phyloP scores from a whole-genome alignment of 2,888 invertebrate species.

The Coleophora deauratella region DNA sequence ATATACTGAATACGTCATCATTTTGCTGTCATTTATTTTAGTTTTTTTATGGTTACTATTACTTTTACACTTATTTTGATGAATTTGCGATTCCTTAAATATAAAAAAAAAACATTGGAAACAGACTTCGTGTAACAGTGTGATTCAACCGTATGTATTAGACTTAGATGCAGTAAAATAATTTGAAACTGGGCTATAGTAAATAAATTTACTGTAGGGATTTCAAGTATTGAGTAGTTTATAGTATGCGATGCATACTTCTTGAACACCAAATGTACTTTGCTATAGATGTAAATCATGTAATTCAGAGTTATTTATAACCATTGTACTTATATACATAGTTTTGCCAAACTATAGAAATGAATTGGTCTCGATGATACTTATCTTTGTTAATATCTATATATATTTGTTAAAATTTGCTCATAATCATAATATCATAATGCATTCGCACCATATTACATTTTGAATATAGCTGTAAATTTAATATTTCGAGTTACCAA shows the following conservation, averaged over 20 bases:
- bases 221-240: constrained; percentile 4
- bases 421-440: too few species aligned
- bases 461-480: constrained; percentile 25
- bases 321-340: constrained; percentile 15
- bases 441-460: too few species aligned
- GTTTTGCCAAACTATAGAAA: constrained; percentile 25
- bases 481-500: constrained; percentile 61
- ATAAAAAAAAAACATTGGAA: constrained; percentile 16
- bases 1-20: too few species aligned
- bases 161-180: constrained; percentile 25
- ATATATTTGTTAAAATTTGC: too few species aligned
- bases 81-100: background rate
- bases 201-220: constrained; percentile 8
- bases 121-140: constrained; percentile 51
- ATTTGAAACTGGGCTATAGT: constrained; percentile 6
- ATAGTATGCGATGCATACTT: constrained; percentile 42
- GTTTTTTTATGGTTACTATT: background rate
- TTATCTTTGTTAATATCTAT: constrained; percentile 18
- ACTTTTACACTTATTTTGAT: background rate
- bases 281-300: constrained; percentile 18
- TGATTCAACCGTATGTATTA: constrained; percentile 38
- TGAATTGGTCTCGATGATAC: too few species aligned
- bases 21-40: constrained; percentile 3
- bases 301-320: constrained; percentile 19
- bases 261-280: constrained; percentile 27